Conservation (phyloP, 2,113 vertebrate species). For the Rynchops niger region DNA sequence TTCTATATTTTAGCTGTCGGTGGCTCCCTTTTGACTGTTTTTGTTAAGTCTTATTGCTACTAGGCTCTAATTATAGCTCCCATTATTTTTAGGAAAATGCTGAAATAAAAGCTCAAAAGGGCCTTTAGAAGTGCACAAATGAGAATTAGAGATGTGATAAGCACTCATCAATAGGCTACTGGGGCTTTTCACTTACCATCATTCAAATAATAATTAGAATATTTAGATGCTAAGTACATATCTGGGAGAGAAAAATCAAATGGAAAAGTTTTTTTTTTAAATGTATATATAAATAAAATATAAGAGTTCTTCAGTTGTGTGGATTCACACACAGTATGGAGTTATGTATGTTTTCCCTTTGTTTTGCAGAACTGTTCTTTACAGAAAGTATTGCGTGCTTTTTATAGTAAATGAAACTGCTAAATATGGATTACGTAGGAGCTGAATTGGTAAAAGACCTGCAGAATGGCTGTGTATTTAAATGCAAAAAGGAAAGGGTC, state of each 20-base stretch:
- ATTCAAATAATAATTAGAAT: slow-evolving; percentile 64
- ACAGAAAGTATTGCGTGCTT: neutral
- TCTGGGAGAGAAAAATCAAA: slow-evolving; percentile 34
- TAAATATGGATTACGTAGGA: slow-evolving; percentile 51
- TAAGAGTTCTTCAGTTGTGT: slow-evolving; percentile 2
- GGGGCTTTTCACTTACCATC: slow-evolving; percentile 38
- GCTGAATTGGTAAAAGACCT: neutral
- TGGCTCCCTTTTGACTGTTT: slow-evolving; percentile 48
- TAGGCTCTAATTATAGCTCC: slow-evolving; percentile 48
- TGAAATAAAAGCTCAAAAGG: slow-evolving; percentile 33
- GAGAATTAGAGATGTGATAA: slow-evolving; percentile 56
- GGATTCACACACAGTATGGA: neutral
- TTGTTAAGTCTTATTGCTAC: slow-evolving; percentile 39
- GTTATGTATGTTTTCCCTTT: slow-evolving; percentile 17
- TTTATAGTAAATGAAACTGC: slow-evolving; percentile 47
- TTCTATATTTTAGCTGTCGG: slow-evolving; percentile 7
- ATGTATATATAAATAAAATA: slow-evolving; percentile 1
- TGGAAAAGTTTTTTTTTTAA: neutral
- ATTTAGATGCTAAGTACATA: slow-evolving; percentile 50
- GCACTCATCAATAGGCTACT: slow-evolving; percentile 9
- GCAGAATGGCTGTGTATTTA: neutral
- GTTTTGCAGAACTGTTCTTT: slow-evolving; percentile 20
- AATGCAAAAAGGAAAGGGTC: slow-evolving; percentile 15
- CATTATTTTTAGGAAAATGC: slow-evolving; percentile 44
- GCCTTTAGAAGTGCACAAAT: slow-evolving; percentile 35